Evolutionary conservation across 2,888 invertebrate genomes (phyloP), one percentile per base, ranked within the genome.

Genomic region (Lepas anatifera): DNA sequence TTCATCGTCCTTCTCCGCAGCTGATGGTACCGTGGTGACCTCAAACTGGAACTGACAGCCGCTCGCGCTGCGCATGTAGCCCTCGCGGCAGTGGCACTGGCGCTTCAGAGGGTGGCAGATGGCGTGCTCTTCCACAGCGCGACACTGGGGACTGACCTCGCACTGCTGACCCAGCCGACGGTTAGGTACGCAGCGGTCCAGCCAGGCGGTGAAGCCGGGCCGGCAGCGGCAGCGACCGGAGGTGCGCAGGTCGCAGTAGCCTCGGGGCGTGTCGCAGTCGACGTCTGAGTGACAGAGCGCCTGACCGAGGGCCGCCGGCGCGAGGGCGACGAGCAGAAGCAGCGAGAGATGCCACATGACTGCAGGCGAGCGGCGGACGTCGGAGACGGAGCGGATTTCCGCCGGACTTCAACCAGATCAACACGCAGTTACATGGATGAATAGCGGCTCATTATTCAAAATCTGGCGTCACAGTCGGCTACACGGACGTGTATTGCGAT

Each of bases 91-190:
- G 39, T 16, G 39, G 39, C 66, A 66, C 25, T 13, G 13, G 27
- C 13, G 13, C 1, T 4, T n/a, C 25, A 16, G n/a, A 11, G 27
- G 25, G n/a, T 32, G 39, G 39, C 66, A 66, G 39, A 39, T 27
- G 39, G 66, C 39, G 25, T 37, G 37, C 66, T 37, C 37, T 3
- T 37, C n/a, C 16, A 2, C n/a, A 0, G 39, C 41, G 13, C 66
- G 37, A 39, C 66, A 66, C 66, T 66, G 66, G 13, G 66, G n/a
- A 27, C 39, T 66, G 13, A 66, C 66, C 37, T 66, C 6, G 27
- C 66, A 66, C 27, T 13, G 16, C 27, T 66, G n/a, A 25, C 13
- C 8, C 13, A 66, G 37, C 13, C 13, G 35, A 27, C 66, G 66
- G 25, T 18, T 25, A 25, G 66, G 66, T 39, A 66, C 25, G 16